phyloP scores from a whole-genome alignment of 2,797 vertebrate genomes.

The Arrhamphus sclerolepis region DNA sequence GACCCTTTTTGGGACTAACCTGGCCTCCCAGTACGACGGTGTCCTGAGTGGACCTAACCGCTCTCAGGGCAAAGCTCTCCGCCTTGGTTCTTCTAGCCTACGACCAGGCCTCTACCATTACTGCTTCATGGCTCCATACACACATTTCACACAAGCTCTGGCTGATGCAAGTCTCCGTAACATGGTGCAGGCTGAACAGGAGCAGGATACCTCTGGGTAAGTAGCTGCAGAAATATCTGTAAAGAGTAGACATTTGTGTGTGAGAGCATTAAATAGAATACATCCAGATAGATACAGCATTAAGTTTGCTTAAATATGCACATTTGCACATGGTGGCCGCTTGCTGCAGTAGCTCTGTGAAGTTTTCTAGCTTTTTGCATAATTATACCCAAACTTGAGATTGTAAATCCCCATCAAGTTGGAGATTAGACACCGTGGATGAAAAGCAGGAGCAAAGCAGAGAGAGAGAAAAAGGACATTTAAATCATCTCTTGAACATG shows the following conservation, averaged over 20 bases:
- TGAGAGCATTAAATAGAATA: not conserved
- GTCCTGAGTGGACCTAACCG: slow-evolving; percentile 88
- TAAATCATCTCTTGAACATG: no score
- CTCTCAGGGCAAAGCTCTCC: slow-evolving; percentile 92
- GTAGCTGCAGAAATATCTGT: not conserved
- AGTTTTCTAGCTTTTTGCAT: no score
- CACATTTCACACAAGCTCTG: slow-evolving; percentile 98
- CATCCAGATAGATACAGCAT: not conserved
- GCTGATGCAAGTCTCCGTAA: slow-evolving; percentile 96
- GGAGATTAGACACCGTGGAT: no score
- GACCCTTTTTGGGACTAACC: slow-evolving; percentile 96
- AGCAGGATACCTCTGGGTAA: slow-evolving; percentile 94
- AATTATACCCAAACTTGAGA: no score
- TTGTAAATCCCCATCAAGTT: no score
- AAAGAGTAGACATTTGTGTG: not conserved
- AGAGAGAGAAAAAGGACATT: no score
- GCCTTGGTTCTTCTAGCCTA: slow-evolving; percentile 91
- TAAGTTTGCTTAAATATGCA: not conserved
- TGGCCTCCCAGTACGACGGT: slow-evolving; percentile 94
- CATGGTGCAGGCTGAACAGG: slow-evolving; percentile 95
- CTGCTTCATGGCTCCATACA: slow-evolving; percentile 99
- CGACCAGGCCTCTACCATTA: slow-evolving; percentile 96
- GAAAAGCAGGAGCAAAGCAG: no score
- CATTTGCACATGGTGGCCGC: no score
- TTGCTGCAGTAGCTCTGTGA: no score